Evolutionary conservation across 2,113 vertebrate species (phyloP), one percentile per base, ranked within the genome.

Genomic region (Stercorarius parasiticus): DNA sequence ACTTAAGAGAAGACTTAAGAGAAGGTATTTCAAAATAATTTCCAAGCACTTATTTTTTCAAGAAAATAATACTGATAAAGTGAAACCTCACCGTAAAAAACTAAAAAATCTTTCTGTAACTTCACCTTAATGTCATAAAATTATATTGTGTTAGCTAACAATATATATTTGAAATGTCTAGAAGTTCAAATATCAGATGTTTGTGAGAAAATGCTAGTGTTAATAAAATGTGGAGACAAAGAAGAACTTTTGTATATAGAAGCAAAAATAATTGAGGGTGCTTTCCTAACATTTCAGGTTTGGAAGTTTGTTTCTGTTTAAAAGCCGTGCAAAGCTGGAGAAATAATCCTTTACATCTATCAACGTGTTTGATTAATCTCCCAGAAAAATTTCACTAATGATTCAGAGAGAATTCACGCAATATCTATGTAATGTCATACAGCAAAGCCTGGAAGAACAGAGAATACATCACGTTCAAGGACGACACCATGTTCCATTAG

Each of bases 401-500:
- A 93, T 95, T 95, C 74, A 95, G 47, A 93, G 34, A 97, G 96
- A 90, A 97, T 96, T 96, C 85, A 88, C 90, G 92, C 84, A 77
- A n/a, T 95, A 96, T 93, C 95, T 97, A 74, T 59, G 71, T 91
- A 97, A 96, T 93, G 76, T 94, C 92, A 95, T 86, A 87, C 19
- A 88, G 84, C 42, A 92, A 93, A 64, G 84, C 81, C 89, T 36
- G 34, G 82, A 93, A 88, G 95, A 96, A 86, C 29, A 91, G 73
- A 81, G 52, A 90, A 79, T 86, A 79, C 85, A 96, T 98, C 95
- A 95, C 9, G 96, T 97, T 96, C 86, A 97, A 98, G 88, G 92
- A 97, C 64, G 90, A 98, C 96, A 97, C 96, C 18, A 66, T 81
- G 62, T 96, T 98, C 98, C 98, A 98, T 98, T 98, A 98, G 97